These are phyloP conservation scores for Rhorus exstirpatorius DNA, from an alignment of 2,888 invertebrate genomes.

Conservation along the genomic window DNA sequence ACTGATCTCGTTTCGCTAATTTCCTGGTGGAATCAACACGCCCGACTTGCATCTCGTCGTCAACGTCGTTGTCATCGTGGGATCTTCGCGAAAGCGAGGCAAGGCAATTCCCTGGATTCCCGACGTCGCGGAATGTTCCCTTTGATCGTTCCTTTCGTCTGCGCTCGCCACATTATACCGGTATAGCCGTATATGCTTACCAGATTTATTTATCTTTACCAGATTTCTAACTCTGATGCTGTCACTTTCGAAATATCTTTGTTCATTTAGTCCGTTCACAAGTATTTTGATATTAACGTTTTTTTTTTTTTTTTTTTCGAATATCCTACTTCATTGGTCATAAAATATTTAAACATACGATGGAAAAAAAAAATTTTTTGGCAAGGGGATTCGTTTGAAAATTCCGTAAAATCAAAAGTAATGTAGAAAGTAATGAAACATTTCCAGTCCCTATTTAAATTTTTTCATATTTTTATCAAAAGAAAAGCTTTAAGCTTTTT, in stretches of 20 bases:
- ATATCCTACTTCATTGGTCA: no score
- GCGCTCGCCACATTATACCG: slow-evolving; percentile 52
- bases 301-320: neutral
- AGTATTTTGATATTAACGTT: neutral
- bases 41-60: slow-evolving; percentile 70
- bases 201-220: neutral
- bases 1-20: slow-evolving; percentile 72
- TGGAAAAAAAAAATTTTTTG: no score
- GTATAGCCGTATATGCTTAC: neutral
- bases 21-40: slow-evolving; percentile 76
- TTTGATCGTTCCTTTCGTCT: slow-evolving; percentile 76
- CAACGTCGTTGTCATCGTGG: slow-evolving; percentile 32
- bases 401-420: no score
- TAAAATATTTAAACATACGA: no score
- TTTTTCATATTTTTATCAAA: no score
- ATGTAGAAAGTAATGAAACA: no score
- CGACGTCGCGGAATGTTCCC: slow-evolving; percentile 77
- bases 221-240: no score
- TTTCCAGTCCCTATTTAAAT: no score
- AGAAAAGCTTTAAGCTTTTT: no score
- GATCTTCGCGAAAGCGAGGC: slow-evolving; percentile 66
- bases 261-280: neutral
- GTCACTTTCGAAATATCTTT: no score
- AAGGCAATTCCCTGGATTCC: slow-evolving; percentile 79
- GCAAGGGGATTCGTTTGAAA: no score